Evolutionary conservation across 2,797 vertebrate species (phyloP).

Genomic region (Pithecia hirsuta): DNA sequence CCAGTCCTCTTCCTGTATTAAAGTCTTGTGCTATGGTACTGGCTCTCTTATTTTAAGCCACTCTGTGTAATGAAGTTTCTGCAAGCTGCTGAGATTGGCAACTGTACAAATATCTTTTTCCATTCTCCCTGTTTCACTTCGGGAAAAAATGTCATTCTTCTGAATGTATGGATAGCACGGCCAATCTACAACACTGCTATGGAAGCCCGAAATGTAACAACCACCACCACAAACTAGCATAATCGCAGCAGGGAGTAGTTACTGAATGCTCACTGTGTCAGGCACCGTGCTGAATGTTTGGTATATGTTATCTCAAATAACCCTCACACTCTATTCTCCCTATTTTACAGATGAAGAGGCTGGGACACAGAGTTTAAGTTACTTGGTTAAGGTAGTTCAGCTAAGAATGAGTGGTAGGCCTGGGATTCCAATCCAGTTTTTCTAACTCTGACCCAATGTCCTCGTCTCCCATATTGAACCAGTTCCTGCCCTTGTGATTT

Average conservation of each 20-base stretch:
- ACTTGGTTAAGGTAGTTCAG: neutral
- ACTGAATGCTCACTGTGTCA: no score
- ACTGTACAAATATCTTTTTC: slow-evolving; percentile 42
- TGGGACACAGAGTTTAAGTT: neutral
- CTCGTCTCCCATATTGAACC: neutral
- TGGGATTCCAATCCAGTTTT: neutral
- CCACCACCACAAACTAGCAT: no score
- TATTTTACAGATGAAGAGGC: neutral
- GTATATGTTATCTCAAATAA: neutral
- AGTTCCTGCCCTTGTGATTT: neutral
- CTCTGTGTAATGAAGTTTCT: slow-evolving; percentile 35
- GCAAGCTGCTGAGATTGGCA: slow-evolving; percentile 66
- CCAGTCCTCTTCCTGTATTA: slow-evolving; percentile 34
- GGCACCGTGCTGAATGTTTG: neutral
- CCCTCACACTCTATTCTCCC: neutral
- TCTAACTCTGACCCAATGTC: neutral
- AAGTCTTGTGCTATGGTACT: neutral
- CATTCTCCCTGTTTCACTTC: slow-evolving; percentile 8
- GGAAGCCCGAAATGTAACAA: neutral
- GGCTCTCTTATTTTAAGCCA: neutral
- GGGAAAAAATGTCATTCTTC: neutral
- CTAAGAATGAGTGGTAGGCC: neutral
- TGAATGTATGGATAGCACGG: neutral
- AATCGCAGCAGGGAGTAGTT: neutral
- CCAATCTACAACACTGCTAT: neutral